Evolutionary conservation across 2,888 invertebrate species (phyloP).

Genomic region (Actias luna): DNA sequence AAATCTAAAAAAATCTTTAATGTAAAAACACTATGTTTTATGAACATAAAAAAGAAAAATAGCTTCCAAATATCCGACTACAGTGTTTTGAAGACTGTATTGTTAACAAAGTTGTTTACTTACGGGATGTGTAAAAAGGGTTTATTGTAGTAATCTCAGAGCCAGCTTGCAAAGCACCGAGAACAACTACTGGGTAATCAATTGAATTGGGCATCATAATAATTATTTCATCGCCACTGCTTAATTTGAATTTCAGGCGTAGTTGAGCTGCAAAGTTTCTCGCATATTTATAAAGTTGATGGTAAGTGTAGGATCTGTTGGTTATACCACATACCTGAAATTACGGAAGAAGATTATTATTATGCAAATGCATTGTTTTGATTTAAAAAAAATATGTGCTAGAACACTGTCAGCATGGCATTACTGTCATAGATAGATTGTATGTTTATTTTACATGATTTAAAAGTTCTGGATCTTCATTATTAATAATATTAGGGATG

Average conservation of each 20-base stretch:
- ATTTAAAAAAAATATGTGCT: too few relatives aligned
- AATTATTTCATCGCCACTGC: conserved; percentile 83
- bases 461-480: too few relatives aligned
- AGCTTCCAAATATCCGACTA: too few relatives aligned
- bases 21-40: too few relatives aligned
- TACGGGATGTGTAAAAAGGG: conserved; percentile 84
- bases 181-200: conserved; percentile 83
- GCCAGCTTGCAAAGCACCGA: conserved; percentile 85
- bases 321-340: conserved; percentile 85
- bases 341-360: neutral
- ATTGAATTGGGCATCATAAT: conserved; percentile 86
- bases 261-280: conserved; percentile 83
- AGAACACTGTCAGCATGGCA: too few relatives aligned
- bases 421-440: too few relatives aligned
- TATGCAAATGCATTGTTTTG: too few relatives aligned
- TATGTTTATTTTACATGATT: too few relatives aligned
- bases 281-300: conserved; percentile 81
- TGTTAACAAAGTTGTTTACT: conserved; percentile 27
- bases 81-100: too few relatives aligned
- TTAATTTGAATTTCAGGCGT: conserved; percentile 81
- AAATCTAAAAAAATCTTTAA: too few relatives aligned
- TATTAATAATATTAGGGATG: too few relatives aligned
- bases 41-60: too few relatives aligned
- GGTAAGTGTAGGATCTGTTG: conserved; percentile 85
- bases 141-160: conserved; percentile 85